Base-by-base conservation (phyloP, 2,113 vertebrate species). In the Balaeniceps rex region DNA sequence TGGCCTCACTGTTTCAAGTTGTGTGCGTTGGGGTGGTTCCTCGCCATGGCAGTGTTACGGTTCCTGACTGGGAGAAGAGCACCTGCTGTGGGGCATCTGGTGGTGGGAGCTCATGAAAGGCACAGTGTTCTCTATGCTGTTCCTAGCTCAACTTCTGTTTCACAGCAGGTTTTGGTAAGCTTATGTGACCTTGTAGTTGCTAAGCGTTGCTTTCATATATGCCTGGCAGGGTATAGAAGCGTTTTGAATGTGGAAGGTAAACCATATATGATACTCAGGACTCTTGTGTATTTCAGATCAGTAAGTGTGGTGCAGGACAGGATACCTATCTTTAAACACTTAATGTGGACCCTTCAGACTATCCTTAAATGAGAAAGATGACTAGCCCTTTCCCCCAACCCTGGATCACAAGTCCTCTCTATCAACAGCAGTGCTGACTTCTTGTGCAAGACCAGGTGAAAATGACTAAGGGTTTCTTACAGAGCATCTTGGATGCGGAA, bases 1-100 rank as follows among this genome's bases (percentile, higher is more conserved):
- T n/a, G 69, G 46, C 12, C 6, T 69, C 29, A 19, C 18, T 1
- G 1, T 51, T 40, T 42, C 6, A 9, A 9, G 5, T 33, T 65
- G 1, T 2, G 23, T 44, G 31, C 0, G 0, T 21, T 23, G 6
- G 25, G 25, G 5, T 7, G 3, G 4, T 84, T 57, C 12, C 36
- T 57, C 0, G 1, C 23, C 16, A 1, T 5, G 3, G 11, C 7
- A 7, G 18, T 11, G 42, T 40, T 63, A 24, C 9, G 28, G 5
- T 34, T 63, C 40, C n/a, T 25, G 28, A 34, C 17, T 23, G 21
- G 28, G 25, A 34, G 14, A 58, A 69, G 46, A 36, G 36, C 14
- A 19, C 22, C 25, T 42, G 33, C 47, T 77, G 47, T 33, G 4
- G 3, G 46, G 46, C 23, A 6, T 28, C 28, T 26, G 15, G 38